A percentile compares a stretch with the other conserved stretches of the same genome.
phyloP scores from a whole-genome alignment of 2,888 invertebrate species.

The Lepidochrysops patricia region DNA sequence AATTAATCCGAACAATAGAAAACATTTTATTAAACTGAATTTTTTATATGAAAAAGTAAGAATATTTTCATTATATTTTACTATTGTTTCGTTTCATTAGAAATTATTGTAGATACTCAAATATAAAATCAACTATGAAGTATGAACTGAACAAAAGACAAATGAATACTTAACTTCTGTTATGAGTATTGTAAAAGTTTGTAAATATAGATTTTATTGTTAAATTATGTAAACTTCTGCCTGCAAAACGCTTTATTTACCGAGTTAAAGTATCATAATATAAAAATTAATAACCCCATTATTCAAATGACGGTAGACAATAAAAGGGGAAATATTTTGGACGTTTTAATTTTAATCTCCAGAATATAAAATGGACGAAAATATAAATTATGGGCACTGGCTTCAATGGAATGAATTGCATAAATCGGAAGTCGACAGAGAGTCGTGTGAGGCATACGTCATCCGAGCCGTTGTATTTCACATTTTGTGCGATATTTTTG shows the following conservation, averaged over 20 bases:
- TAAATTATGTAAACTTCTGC: not conserved
- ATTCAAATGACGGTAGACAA: constrained; percentile 17
- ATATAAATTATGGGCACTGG: constrained; percentile 33
- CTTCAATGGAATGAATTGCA: constrained; percentile 50
- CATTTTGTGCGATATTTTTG: not conserved
- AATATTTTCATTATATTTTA: no score
- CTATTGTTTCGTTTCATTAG: no score
- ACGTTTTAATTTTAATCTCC: constrained; percentile 20
- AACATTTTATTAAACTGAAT: no score
- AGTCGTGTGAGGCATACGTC: constrained; percentile 61
- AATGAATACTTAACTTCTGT: not conserved
- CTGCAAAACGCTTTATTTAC: not conserved
- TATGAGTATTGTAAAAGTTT: not conserved
- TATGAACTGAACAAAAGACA: not conserved
- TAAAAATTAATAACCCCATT: constrained; percentile 11
- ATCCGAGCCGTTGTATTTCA: constrained; percentile 21
- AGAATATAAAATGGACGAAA: constrained; percentile 16
- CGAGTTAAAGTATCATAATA: constrained; percentile 1
- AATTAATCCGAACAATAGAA: no score
- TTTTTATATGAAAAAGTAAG: no score
- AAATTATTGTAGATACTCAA: no score
- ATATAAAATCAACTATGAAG: not conserved
- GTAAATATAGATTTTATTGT: not conserved
- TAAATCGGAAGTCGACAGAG: constrained; percentile 52
- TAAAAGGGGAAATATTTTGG: constrained; percentile 17